Evolutionary conservation across 2,797 vertebrate species (phyloP).

Genomic region (Pantherophis alleghaniensis): DNA sequence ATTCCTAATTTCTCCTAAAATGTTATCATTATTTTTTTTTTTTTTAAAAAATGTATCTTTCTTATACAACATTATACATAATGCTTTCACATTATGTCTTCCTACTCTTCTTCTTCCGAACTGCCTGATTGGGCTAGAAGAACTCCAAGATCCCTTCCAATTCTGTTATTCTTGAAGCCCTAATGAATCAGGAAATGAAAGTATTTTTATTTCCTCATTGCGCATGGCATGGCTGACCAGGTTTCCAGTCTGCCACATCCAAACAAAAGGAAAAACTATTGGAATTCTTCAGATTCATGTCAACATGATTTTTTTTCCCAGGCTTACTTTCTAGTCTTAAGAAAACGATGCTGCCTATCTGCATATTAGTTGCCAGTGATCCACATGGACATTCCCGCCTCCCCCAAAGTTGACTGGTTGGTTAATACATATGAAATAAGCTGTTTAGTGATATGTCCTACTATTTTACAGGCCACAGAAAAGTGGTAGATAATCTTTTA

Average conservation of each 20-base stretch:
- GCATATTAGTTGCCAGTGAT: neutral
- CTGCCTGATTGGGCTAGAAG: neutral
- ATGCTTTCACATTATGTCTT: neutral
- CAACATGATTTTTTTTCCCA: neutral
- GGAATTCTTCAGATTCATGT: neutral
- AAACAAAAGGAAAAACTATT: neutral
- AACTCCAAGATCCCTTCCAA: neutral
- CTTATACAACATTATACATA: neutral
- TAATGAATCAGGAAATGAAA: neutral
- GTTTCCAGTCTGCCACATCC: neutral
- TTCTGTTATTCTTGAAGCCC: neutral
- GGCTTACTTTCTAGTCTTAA: neutral
- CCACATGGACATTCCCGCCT: neutral
- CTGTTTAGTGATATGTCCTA: neutral
- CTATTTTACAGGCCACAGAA: neutral
- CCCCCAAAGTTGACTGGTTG: neutral
- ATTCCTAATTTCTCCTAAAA: no score
- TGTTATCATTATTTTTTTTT: neutral
- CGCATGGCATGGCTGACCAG: neutral
- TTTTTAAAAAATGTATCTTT: neutral
- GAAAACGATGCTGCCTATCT: neutral
- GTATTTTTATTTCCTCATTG: neutral
- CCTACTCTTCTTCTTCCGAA: neutral
- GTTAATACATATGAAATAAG: neutral
- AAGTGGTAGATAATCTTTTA: neutral